Evolutionary conservation across 2,797 vertebrate genomes (phyloP).

Genomic region (Pseudochaenichthys georgianus): DNA sequence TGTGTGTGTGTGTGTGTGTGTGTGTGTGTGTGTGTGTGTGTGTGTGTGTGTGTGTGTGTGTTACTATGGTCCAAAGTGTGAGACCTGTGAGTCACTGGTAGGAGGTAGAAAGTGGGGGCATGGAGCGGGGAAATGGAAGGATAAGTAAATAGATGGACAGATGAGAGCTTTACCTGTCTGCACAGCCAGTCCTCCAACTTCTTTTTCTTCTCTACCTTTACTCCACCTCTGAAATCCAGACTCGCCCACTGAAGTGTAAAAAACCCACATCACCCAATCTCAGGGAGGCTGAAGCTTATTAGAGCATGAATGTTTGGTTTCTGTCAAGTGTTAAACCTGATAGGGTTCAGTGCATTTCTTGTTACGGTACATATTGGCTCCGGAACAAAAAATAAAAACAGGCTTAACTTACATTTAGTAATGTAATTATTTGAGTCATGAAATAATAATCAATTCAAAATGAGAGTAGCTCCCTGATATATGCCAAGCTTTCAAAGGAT

Average conservation of each 20-base stretch:
- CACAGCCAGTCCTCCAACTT: slow-evolving; percentile 26
- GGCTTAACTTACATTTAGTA: neutral
- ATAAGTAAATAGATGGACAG: slow-evolving; percentile 58
- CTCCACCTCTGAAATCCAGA: slow-evolving; percentile 49
- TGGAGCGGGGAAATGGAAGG: slow-evolving; percentile 46
- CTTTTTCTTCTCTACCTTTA: slow-evolving; percentile 39
- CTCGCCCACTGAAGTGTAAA: slow-evolving; percentile 53
- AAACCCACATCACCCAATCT: slow-evolving; percentile 67
- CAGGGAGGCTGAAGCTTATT: slow-evolving; percentile 45
- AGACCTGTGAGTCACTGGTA: slow-evolving; percentile 60
- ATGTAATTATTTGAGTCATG: neutral
- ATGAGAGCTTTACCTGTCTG: slow-evolving; percentile 33
- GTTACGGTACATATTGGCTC: slow-evolving; percentile 7
- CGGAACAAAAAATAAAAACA: slow-evolving; percentile 6
- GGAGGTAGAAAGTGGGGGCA: slow-evolving; percentile 45
- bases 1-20: no score
- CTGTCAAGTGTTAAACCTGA: slow-evolving; percentile 52
- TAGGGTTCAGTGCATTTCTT: slow-evolving; percentile 45
- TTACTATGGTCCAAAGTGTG: no score
- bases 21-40: no score
- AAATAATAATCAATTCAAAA: slow-evolving; percentile 2
- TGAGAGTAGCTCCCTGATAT: neutral
- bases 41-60: no score
- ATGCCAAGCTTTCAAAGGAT: slow-evolving; percentile 2
- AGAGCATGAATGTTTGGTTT: slow-evolving; percentile 63